A percentile compares a stretch with the other conserved stretches of the same genome.
Evolutionary conservation across 2,888 invertebrate species (phyloP).

Genomic region (Halictus ligatus): DNA sequence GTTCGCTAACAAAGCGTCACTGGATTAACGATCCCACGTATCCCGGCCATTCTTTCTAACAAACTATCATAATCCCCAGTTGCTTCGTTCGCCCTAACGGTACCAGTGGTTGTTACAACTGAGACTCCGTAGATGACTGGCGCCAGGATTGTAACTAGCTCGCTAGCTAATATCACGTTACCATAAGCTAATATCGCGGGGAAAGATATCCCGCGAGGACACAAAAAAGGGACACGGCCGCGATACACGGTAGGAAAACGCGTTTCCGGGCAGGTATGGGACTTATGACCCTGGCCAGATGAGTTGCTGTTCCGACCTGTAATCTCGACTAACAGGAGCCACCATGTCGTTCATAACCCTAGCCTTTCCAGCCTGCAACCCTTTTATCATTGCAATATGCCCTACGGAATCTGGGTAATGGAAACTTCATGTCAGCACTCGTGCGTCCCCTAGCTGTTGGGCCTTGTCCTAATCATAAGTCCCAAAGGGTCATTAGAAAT

Average conservation of each 20-base stretch:
- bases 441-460: constrained; percentile 35
- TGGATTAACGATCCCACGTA: constrained; percentile 37
- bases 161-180: constrained; percentile 61
- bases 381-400: constrained; percentile 52
- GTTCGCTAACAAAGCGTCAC: constrained; percentile 19
- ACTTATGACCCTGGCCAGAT: constrained; percentile 79
- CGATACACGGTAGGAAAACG: constrained; percentile 72
- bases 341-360: constrained; percentile 69
- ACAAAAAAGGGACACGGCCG: constrained; percentile 35
- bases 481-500: not conserved
- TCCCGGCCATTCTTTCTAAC: constrained; percentile 20
- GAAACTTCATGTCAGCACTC: constrained; percentile 69
- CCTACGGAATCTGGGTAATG: constrained; percentile 60
- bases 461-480: constrained; percentile 12
- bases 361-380: constrained; percentile 61
- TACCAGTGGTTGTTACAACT: constrained; percentile 50
- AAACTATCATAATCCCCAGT: constrained; percentile 45
- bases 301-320: constrained; percentile 79
- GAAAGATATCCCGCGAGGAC: constrained; percentile 60
- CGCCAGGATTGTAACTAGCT: constrained; percentile 67
- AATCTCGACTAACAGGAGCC: constrained; percentile 76
- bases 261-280: constrained; percentile 80
- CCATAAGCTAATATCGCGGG: not conserved
- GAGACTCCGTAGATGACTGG: constrained; percentile 64
- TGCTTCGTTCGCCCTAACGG: constrained; percentile 62